Conservation (phyloP, 2,888 invertebrate species). For the Netelia melanura region DNA sequence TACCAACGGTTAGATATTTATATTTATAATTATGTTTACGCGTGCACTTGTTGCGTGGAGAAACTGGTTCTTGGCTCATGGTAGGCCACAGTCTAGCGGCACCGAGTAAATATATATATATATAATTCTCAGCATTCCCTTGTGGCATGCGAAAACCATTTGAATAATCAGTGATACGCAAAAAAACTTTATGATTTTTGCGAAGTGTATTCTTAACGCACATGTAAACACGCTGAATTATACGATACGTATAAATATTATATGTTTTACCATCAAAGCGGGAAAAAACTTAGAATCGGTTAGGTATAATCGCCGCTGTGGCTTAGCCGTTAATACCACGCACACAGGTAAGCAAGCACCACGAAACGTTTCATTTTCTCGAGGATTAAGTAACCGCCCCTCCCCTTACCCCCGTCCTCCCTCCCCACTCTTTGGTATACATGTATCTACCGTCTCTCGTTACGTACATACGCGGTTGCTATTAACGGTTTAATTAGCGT, state of each 20-base stretch:
- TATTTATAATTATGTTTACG: background rate
- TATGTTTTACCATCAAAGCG: conserved; percentile 24
- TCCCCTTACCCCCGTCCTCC: conserved; percentile 59
- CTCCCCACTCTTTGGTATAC: conserved; percentile 28
- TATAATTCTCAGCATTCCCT: conserved; percentile 26
- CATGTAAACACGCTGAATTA: background rate
- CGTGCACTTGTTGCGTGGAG: conserved; percentile 22
- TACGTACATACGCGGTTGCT: conserved; percentile 81
- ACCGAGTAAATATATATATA: conserved; percentile 21
- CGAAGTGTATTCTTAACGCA: too few relatives aligned
- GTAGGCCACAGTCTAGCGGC: conserved; percentile 28
- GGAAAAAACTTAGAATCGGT: conserved; percentile 20
- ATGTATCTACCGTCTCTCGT: conserved; percentile 70
- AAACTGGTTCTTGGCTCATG: conserved; percentile 55
- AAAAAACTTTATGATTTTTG: background rate
- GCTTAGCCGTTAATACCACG: conserved; percentile 50
- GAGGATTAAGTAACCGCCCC: conserved; percentile 82
- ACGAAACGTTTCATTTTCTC: conserved; percentile 82
- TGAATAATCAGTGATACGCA: background rate
- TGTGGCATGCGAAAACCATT: conserved; percentile 19
- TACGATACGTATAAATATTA: background rate
- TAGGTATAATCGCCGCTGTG: conserved; percentile 16
- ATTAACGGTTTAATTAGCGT: conserved; percentile 84
- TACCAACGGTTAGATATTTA: conserved; percentile 12
- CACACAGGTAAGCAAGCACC: conserved; percentile 51